Base-by-base conservation (phyloP, 2,888 invertebrate species). In the Cephus runcator region DNA sequence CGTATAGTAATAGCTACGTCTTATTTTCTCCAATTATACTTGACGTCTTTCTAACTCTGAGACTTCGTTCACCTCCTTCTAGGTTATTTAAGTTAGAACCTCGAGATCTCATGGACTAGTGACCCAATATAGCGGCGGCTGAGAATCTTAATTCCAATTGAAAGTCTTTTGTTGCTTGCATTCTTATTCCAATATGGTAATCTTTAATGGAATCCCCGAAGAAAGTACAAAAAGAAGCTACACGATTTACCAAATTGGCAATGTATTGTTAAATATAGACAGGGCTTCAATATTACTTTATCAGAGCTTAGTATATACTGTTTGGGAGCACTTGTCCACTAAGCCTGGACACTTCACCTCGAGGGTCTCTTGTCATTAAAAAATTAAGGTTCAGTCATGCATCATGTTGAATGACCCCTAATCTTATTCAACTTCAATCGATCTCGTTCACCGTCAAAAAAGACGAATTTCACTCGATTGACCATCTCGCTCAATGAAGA, bases 331-430 rank as follows among this genome's bases (percentile, higher is more conserved):
- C 86, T 86, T 84, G 87, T 86, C 83, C 76, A 76, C 77, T 87
- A 87, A 87, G 88, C 87, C 82, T 81, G 79, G 81, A 83, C 84
- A 87, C 87, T 87, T 87, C 85, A 87, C 77, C 79, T 87, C 87
- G 79, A 87, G 87, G 85, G 88, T 85, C 87, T 86, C 84, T 85
- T 82, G 84, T 87, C 86, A 87, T 87, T 86, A 85, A 85, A 83
- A 87, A 87, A 85, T 85, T 84, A 79, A 69, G 36, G 40, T 79
- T 40, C 74, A 33, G 69, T 71, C 76, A 73, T 74, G 76, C 79
- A 76, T 79, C 76, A 73, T 79, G 71, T 73, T 69, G 68, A 73
- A 35, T 73, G 78, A 76, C 76, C 73, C 73, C 76, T 33, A 33
- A 75, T 78, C 15, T 33, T 34, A 71, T 71, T 71, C 56, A 23